Conservation (phyloP, 2,113 vertebrate species). For the Corythornis madagascariensis region DNA sequence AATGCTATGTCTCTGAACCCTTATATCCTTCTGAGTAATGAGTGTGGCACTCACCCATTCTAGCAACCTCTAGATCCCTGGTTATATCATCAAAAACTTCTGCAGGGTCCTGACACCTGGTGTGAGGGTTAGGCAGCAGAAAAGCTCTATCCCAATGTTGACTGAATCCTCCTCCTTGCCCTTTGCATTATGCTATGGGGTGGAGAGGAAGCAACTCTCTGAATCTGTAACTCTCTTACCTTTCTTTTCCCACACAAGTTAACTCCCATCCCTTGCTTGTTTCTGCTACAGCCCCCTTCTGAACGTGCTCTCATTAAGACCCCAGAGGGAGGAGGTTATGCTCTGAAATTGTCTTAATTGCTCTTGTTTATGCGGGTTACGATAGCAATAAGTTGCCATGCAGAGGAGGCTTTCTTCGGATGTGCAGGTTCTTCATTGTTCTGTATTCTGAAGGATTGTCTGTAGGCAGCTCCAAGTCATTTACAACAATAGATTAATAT, state of each 20-base stretch:
- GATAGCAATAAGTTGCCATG: conserved; percentile 66
- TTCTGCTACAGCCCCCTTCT: conserved; percentile 46
- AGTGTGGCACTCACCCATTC: rapidly evolving
- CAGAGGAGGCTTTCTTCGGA: conserved; percentile 65
- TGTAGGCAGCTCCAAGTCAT: conserved; percentile 75
- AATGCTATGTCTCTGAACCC: neutral
- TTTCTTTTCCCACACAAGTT: conserved; percentile 14
- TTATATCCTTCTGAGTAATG: neutral
- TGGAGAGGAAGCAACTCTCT: neutral
- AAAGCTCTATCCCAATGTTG: neutral
- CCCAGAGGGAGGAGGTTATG: conserved; percentile 69
- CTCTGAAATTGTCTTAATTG: conserved; percentile 71
- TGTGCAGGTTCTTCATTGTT: conserved; percentile 66
- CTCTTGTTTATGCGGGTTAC: conserved; percentile 71
- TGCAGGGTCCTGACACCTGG: neutral
- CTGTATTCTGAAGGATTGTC: conserved; percentile 46
- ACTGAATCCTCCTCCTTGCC: neutral
- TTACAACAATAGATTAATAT: conserved; percentile 69
- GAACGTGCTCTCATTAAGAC: conserved; percentile 64
- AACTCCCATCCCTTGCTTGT: conserved; percentile 20
- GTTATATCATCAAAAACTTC: neutral
- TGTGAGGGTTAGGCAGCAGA: neutral
- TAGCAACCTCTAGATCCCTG: neutral
- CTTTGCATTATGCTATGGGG: neutral
- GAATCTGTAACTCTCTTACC: neutral